These are phyloP conservation scores for Sthenelais limicola DNA, from an alignment of 2,888 invertebrate genomes.

Conservation along the genomic window DNA sequence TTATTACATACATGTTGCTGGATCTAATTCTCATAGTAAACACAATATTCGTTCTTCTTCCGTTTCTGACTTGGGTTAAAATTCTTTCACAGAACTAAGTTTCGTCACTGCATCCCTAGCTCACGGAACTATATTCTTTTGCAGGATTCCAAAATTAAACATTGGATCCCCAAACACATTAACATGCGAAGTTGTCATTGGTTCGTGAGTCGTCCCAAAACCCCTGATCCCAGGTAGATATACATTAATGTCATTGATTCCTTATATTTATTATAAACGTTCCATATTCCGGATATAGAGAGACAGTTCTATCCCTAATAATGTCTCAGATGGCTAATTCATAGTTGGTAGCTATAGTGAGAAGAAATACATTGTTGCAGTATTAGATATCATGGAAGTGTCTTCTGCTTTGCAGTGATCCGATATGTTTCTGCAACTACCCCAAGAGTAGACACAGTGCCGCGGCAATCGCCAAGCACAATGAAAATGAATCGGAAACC, in stretches of 20 bases:
- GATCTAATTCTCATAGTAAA: too few species aligned
- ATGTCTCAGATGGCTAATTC: too few species aligned
- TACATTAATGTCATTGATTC: not conserved
- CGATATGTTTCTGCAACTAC: conserved; percentile 57
- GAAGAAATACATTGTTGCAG: too few species aligned
- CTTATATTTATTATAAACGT: not conserved
- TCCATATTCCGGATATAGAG: not conserved
- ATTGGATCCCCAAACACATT: conserved; percentile 36
- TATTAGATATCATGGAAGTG: not conserved
- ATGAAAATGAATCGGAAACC: not conserved
- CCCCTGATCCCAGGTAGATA: not conserved
- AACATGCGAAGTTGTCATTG: conserved; percentile 22
- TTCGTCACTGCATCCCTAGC: too few species aligned
- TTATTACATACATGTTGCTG: too few species aligned
- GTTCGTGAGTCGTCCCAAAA: not conserved
- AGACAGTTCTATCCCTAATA: not conserved
- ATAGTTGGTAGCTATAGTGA: too few species aligned
- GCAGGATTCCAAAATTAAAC: not conserved
- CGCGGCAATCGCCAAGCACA: not conserved
- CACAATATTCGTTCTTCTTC: too few species aligned
- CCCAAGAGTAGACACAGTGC: conserved; percentile 47
- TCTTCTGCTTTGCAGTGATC: conserved; percentile 35
- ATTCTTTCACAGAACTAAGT: too few species aligned
- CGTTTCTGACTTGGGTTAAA: too few species aligned
- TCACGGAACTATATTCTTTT: not conserved